These are phyloP conservation scores for Otolemur crassicaudatus DNA, from an alignment of 2,797 vertebrate species.

Conservation along the genomic window DNA sequence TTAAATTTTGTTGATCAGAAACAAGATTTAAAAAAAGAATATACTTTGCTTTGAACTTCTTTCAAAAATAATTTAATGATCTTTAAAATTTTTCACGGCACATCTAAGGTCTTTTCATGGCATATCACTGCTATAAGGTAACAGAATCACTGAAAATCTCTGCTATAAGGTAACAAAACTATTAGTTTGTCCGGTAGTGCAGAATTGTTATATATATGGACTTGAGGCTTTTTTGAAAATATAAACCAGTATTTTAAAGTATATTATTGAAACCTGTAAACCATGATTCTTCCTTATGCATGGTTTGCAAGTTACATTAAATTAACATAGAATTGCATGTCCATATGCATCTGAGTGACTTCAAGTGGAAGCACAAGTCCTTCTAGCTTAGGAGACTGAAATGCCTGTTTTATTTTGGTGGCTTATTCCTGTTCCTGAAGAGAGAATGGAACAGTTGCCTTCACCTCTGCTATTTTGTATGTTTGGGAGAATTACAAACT, in stretches of 20 bases:
- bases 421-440: neutral
- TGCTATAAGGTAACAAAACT: slow-evolving; percentile 28
- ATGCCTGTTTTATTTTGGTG: neutral
- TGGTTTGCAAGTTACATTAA: neutral
- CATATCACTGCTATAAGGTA: neutral
- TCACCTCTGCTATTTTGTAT: neutral
- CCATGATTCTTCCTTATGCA: neutral
- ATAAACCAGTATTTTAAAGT: slow-evolving; percentile 74
- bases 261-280: neutral
- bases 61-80: too few relatives aligned
- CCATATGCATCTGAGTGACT: neutral
- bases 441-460: neutral
- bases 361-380: neutral
- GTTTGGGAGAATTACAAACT: neutral
- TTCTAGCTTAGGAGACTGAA: neutral
- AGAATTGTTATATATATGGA: slow-evolving; percentile 73
- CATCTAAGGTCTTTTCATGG: too few relatives aligned
- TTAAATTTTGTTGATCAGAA: too few relatives aligned
- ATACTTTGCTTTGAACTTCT: too few relatives aligned
- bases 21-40: too few relatives aligned
- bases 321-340: neutral
- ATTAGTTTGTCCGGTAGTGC: slow-evolving; percentile 58
- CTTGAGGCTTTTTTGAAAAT: slow-evolving; percentile 83
- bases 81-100: too few relatives aligned
- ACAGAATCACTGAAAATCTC: neutral